These are phyloP conservation scores for Pseudonaja textilis DNA, from an alignment of 2,113 vertebrate genomes.

Conservation along the genomic window DNA sequence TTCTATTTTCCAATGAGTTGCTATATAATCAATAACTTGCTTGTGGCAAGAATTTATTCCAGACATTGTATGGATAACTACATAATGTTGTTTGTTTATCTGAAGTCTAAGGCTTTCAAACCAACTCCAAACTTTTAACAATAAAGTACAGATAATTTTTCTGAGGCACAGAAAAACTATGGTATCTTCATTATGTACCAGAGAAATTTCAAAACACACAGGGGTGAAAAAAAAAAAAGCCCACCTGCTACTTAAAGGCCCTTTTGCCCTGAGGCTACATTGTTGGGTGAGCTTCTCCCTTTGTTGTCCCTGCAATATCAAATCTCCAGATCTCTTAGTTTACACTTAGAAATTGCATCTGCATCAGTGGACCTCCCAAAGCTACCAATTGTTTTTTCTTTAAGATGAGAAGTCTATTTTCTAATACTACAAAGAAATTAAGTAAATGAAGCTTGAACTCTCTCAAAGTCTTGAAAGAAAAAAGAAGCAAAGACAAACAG, in stretches of 20 bases:
- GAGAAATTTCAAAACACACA: not conserved
- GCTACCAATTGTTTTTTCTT: not conserved
- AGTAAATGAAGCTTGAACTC: not conserved
- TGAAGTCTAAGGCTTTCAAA: not conserved
- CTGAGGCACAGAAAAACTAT: not conserved
- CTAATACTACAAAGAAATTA: not conserved
- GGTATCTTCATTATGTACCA: not conserved
- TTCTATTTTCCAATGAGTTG: not conserved
- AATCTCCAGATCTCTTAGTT: not conserved
- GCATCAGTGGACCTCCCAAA: not conserved
- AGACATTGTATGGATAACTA: not conserved
- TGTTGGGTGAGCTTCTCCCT: not conserved
- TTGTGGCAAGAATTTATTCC: not conserved
- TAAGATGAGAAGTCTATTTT: not conserved
- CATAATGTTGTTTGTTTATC: not conserved
- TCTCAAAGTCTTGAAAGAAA: not conserved
- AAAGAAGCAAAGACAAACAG: not conserved
- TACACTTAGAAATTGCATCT: not conserved
- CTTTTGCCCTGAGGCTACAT: not conserved
- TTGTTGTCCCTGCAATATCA: not conserved
- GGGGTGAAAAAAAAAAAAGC: not conserved
- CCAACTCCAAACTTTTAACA: not conserved
- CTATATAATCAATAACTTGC: not conserved
- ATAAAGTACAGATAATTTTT: not conserved
- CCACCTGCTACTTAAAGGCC: not conserved